These are phyloP conservation scores for Steromphala cineraria DNA, from an alignment of 2,888 invertebrate genomes.

Conservation along the genomic window DNA sequence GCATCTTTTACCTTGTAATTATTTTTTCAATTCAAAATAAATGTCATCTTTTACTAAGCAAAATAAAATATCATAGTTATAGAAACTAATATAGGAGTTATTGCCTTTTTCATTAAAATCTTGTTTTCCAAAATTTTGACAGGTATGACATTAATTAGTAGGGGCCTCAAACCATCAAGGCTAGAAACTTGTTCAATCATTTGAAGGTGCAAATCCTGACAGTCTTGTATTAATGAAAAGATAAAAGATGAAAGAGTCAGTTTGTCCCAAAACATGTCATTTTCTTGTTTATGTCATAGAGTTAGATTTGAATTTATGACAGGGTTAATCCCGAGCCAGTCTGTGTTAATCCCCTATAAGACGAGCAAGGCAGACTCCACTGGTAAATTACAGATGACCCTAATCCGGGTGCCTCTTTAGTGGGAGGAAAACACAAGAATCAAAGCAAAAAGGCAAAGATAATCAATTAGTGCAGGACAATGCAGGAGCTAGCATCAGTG, in stretches of 20 bases:
- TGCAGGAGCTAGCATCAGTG: not conserved
- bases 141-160: too few relatives aligned
- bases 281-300: not conserved
- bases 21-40: too few relatives aligned
- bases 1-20: too few relatives aligned
- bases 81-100: too few relatives aligned
- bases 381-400: constrained; percentile 1
- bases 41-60: too few relatives aligned
- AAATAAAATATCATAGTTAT: too few relatives aligned
- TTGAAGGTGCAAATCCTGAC: not conserved
- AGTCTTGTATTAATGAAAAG: not conserved
- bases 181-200: too few relatives aligned
- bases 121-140: too few relatives aligned
- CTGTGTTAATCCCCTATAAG: not conserved
- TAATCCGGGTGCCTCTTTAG: not conserved
- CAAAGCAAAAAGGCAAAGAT: not conserved
- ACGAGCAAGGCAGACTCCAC: not conserved
- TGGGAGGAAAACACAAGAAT: not conserved
- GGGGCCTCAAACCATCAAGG: too few relatives aligned
- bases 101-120: too few relatives aligned
- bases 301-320: constrained; percentile 3
- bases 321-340: not conserved
- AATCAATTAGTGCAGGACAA: constrained; percentile 15
- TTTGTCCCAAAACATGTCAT: constrained; percentile 3
- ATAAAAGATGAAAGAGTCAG: not conserved